phyloP scores from a whole-genome alignment of 2,888 invertebrate species.

The Mellilla xanthometata region DNA sequence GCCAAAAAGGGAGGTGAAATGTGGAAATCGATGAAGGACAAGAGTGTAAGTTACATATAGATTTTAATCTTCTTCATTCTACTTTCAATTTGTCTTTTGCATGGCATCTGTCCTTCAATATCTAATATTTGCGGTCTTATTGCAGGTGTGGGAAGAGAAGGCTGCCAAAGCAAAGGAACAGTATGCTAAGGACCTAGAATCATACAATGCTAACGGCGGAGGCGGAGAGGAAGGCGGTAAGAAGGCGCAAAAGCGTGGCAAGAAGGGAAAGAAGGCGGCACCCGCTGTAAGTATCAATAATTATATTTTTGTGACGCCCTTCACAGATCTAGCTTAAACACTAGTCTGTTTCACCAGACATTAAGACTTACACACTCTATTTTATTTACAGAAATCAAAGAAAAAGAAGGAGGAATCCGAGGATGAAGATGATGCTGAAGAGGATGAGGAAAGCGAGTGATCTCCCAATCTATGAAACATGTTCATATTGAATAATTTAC shows the following conservation, averaged over 20 bases:
- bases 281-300: constrained; percentile 59
- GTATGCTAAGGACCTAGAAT: constrained; percentile 94
- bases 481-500: constrained; percentile 82
- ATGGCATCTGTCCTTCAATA: background rate
- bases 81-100: too few relatives aligned
- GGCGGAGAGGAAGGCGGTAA: constrained; percentile 80
- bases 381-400: constrained; percentile 62
- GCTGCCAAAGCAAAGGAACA: constrained; percentile 94
- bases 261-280: constrained; percentile 76
- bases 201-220: constrained; percentile 92
- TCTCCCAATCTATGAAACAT: constrained; percentile 69
- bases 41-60: constrained; percentile 87
- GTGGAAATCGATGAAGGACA: constrained; percentile 95
- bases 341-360: too few relatives aligned
- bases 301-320: too few relatives aligned
- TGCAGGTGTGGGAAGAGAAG: constrained; percentile 95
- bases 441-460: constrained; percentile 86
- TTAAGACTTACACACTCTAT: background rate
- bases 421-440: constrained; percentile 81
- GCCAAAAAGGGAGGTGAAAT: constrained; percentile 97
- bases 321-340: too few relatives aligned
- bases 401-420: constrained; percentile 86
- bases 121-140: constrained; percentile 24
- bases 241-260: constrained; percentile 82
- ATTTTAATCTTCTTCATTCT: too few relatives aligned